Conservation (phyloP, 2,888 invertebrate genomes). For the Xanthostigma xanthostigma region DNA sequence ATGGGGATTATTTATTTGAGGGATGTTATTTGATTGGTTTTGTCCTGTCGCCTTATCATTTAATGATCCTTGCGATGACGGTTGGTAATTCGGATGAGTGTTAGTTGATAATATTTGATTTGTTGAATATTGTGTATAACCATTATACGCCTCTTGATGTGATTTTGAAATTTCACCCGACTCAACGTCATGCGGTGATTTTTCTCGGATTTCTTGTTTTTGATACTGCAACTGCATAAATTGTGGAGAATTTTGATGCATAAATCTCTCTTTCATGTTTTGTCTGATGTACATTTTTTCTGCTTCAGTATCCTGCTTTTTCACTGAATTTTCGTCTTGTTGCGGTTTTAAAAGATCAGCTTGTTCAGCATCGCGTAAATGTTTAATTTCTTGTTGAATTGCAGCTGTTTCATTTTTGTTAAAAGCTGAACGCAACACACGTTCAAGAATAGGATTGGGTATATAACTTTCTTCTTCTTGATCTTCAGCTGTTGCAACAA, state of each 20-base stretch:
- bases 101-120: not conserved
- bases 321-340: constrained; percentile 26
- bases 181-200: not conserved
- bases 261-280: too few relatives aligned
- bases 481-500: constrained; percentile 85
- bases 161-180: not conserved
- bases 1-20: constrained; percentile 2
- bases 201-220: too few relatives aligned
- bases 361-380: constrained; percentile 28
- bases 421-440: constrained; percentile 70
- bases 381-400: constrained; percentile 34
- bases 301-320: constrained; percentile 28
- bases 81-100: constrained; percentile 1
- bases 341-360: constrained; percentile 23
- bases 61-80: not conserved
- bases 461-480: constrained; percentile 83
- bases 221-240: too few relatives aligned
- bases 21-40: too few relatives aligned
- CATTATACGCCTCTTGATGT: not conserved
- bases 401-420: constrained; percentile 50
- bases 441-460: constrained; percentile 78
- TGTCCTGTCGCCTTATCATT: too few relatives aligned
- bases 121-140: constrained; percentile 1
- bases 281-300: too few relatives aligned
- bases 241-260: too few relatives aligned